phyloP scores from a whole-genome alignment of 2,797 vertebrate genomes.

The Artibeus lituratus region DNA sequence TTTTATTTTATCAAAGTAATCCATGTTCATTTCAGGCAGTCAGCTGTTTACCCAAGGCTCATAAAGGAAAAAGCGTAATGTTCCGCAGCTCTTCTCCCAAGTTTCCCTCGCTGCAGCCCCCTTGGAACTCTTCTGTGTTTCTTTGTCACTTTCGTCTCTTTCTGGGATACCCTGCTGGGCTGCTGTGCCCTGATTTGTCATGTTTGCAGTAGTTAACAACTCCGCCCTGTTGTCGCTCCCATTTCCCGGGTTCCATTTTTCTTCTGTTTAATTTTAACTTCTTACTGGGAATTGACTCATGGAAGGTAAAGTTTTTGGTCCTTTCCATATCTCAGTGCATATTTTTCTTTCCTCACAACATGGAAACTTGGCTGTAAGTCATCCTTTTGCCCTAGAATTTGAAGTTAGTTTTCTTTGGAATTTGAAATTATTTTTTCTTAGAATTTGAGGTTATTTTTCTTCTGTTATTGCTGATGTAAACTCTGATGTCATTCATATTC shows the following conservation, averaged over 20 bases:
- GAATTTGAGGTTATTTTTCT: background rate
- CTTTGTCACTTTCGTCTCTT: background rate
- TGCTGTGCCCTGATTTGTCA: background rate
- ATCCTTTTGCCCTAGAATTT: background rate
- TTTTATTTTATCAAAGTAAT: background rate
- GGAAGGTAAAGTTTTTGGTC: background rate
- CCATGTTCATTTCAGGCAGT: background rate
- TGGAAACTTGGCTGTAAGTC: background rate
- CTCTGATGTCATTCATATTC: background rate
- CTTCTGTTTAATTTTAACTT: background rate
- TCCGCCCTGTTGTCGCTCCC: background rate
- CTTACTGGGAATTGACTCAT: background rate
- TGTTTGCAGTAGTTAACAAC: background rate
- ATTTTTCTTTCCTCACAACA: background rate
- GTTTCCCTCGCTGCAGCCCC: background rate
- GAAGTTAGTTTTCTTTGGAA: background rate
- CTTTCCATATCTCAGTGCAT: background rate
- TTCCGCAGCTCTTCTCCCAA: background rate
- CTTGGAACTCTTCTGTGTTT: background rate
- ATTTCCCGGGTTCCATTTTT: background rate
- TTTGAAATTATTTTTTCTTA: background rate
- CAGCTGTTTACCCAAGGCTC: background rate
- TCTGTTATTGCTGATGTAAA: background rate
- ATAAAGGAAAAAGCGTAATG: background rate
- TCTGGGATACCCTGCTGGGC: background rate